phyloP scores from a whole-genome alignment of 2,888 invertebrate genomes.

The Nebria brevicollis region DNA sequence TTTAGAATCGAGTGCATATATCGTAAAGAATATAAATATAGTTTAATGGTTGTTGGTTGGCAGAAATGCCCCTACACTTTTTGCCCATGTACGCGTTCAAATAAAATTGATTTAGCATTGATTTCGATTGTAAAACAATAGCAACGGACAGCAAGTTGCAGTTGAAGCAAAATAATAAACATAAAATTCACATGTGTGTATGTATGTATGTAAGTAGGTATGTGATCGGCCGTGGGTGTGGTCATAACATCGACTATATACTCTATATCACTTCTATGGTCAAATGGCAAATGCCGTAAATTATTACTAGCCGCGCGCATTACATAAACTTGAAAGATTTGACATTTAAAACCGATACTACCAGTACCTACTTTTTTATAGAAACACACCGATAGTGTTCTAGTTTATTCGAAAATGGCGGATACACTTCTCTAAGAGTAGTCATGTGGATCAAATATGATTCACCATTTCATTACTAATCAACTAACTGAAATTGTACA shows the following conservation, averaged over 20 bases:
- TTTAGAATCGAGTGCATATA: too few species aligned
- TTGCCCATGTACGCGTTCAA: not conserved
- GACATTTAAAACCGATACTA: slow-evolving; percentile 12
- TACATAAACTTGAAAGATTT: slow-evolving; percentile 22
- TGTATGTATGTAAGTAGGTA: not conserved
- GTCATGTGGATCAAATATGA: slow-evolving; percentile 9
- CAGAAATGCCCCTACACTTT: slow-evolving; percentile 3
- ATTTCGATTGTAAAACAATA: slow-evolving; percentile 12
- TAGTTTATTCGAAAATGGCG: slow-evolving; percentile 5
- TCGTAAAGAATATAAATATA: not conserved
- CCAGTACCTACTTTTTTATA: not conserved
- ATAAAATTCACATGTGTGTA: not conserved
- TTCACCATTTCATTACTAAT: not conserved
- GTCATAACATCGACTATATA: slow-evolving; percentile 9
- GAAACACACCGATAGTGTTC: slow-evolving; percentile 2
- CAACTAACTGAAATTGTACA: not conserved
- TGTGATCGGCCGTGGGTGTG: slow-evolving; percentile 8
- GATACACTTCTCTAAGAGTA: not conserved
- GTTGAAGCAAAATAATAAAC: not conserved
- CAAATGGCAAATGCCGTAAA: slow-evolving; percentile 15
- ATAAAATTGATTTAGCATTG: slow-evolving; percentile 19
- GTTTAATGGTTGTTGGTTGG: slow-evolving; percentile 6
- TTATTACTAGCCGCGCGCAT: not conserved
- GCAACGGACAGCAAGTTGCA: not conserved
- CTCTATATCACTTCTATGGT: slow-evolving; percentile 13